A percentile compares a stretch with the other conserved stretches of the same genome.
phyloP scores from a whole-genome alignment of 2,113 vertebrate genomes.

The Gymnarchus niloticus region DNA sequence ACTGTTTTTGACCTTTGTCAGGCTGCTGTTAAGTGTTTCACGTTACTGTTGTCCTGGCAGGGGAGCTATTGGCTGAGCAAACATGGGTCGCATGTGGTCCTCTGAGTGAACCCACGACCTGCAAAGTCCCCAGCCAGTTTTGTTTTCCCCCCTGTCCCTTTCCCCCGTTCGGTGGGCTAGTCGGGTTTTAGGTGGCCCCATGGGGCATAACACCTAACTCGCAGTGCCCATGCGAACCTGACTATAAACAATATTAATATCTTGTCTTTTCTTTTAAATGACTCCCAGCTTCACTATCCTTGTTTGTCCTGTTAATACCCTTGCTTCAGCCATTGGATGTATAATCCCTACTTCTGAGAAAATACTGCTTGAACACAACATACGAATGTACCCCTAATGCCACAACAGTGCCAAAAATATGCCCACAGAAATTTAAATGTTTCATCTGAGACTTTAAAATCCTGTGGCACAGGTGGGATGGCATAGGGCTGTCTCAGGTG shows the following conservation, averaged over 20 bases:
- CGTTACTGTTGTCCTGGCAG: slow-evolving; percentile 46
- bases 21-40: slow-evolving; percentile 56
- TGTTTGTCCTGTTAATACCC: neutral
- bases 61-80: slow-evolving; percentile 47
- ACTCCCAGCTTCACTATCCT: neutral
- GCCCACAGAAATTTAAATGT: neutral
- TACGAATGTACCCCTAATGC: neutral
- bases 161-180: neutral
- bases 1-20: slow-evolving; percentile 51
- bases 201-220: neutral
- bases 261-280: neutral
- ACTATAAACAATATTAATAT: neutral
- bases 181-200: neutral
- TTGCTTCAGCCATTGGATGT: neutral
- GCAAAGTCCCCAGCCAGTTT: neutral
- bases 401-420: neutral
- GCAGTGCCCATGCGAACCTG: neutral
- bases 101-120: slow-evolving; percentile 17
- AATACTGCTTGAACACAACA: neutral
- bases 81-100: slow-evolving; percentile 42
- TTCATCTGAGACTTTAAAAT: neutral
- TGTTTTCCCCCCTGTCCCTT: neutral
- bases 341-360: neutral
- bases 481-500: neutral
- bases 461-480: neutral